Evolutionary conservation across 2,888 invertebrate genomes (phyloP), one percentile per base, ranked within the genome.

Genomic region (Scrobipalpa costella): DNA sequence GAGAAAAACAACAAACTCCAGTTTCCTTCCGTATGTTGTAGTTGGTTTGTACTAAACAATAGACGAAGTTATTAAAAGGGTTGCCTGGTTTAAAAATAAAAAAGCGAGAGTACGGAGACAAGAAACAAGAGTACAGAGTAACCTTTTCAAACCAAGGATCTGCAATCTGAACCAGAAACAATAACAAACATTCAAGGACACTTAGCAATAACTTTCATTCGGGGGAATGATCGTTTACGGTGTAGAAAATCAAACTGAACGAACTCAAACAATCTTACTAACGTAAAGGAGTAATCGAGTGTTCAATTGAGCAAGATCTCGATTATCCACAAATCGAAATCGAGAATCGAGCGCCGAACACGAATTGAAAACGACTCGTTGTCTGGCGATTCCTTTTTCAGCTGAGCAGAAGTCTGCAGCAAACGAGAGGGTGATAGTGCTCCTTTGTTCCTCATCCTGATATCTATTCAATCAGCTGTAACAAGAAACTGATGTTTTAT

Each of bases 221-320:
- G 66, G 70, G 67, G 78, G 79, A 85, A 83, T 83, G 84, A 83
- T 79, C 80, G 73, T 76, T 72, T 80, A 83, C 84, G 84, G 79
- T 79, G 85, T 82, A 88, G 89, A 90, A 84, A 89, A 90, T 90
- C 86, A 90, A 87, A 86, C 81, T 86, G 77, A 70, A 83, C 86
- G 86, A 89, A 90, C 84, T 89, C 87, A 84, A 86, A 86, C 83
- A 87, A 79, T 82, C 78, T 79, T 79, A 79, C 85, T 81, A 79
- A 78, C 82, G 84, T 88, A 86, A 88, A 86, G 88, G 88, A 86
- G 86, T 88, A 85, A 86, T 88, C 87, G 88, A 86, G 83, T 88
- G 85, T 87, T 89, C 90, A 88, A 89, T 90, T 90, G 90, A 89
- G 86, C 86, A 88, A 86, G 86, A 85, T 87, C 86, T 86, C 85